A percentile compares a stretch with the other conserved stretches of the same genome.
Evolutionary conservation across 2,797 vertebrate genomes (phyloP).

Genomic region (Vireo griseus): DNA sequence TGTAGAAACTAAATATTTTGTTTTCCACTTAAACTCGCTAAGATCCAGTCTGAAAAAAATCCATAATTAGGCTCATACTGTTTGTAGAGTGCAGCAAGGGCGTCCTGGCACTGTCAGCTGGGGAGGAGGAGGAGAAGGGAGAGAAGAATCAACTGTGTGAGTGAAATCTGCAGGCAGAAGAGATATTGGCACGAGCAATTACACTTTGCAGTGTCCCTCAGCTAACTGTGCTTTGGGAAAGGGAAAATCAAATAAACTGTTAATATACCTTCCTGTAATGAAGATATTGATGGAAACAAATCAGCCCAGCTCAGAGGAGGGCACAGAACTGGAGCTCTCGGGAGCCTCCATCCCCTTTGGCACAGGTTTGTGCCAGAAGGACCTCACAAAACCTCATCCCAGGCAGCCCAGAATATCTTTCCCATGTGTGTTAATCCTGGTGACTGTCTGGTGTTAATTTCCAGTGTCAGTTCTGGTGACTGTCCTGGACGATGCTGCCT

Average conservation of each 20-base stretch:
- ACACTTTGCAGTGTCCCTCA: constrained; percentile 9
- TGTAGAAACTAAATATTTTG: constrained; percentile 62
- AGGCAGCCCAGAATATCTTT: neutral
- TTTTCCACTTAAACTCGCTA: constrained; percentile 38
- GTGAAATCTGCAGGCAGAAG: neutral
- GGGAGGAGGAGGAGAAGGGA: constrained; percentile 2
- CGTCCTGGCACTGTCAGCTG: neutral
- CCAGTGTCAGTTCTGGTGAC: too few relatives aligned
- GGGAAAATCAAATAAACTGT: neutral
- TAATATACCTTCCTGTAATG: neutral
- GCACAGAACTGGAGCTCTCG: neutral
- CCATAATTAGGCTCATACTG: constrained; percentile 45
- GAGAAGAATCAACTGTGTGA: neutral
- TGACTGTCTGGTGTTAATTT: neutral
- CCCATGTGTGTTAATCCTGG: neutral
- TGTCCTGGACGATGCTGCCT: neutral
- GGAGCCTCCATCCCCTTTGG: neutral
- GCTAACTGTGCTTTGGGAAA: neutral
- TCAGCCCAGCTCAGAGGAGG: neutral
- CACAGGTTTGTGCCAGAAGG: neutral
- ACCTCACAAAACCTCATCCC: neutral
- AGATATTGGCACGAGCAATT: neutral
- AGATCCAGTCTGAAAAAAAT: neutral
- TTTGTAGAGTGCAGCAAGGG: constrained; percentile 10
- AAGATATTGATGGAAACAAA: neutral